Base-by-base conservation (phyloP, 2,113 vertebrate genomes). In the Sprattus sprattus region DNA sequence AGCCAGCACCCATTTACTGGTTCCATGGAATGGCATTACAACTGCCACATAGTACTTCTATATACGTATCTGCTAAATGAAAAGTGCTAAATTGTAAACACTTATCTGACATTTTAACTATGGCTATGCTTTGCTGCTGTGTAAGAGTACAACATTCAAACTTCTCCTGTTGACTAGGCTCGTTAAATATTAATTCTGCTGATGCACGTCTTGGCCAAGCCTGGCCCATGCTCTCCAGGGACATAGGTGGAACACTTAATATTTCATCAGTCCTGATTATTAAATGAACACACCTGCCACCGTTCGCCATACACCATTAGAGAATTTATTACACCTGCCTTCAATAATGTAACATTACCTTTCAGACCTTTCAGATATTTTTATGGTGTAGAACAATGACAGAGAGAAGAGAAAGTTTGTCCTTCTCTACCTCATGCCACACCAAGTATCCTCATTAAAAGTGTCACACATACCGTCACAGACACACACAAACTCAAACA, bases 301-400 rank as follows among this genome's bases (percentile, higher is more conserved):
- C 81, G 49, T 82, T 71, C 54, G 11, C 82, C 86, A 47, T 85
- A 86, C n/a, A 10, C n/a, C 2, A 60, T 86, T 90, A 88, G 52
- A 85, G 78, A 87, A 83, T 88, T 87, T 81, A 83, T 86, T 78
- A 81, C 81, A 85, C 9, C n/a, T 54, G 20, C 9, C 81, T 49
- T 88, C 86, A 86, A 90, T 86, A 82, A 85, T 83, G 60, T 57
- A 87, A 82, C 85, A 87, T 86, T 85, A 86, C 49, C 82, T 90
- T 50, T 44, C 84, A 81, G 84, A 45, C 13, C 6, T 78, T 47
- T 64, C 39, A 39, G 39, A 50, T 87, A 80, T 85, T 85, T 84
- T 25, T 57, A 87, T 81, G 22, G 25, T 39, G 28, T 13, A 60
- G 18, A 22, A 22, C 18, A 60, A 18, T 60, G 54, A 60, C 54